Base-by-base conservation (phyloP, 2,113 vertebrate genomes). In the Takifugu flavidus region DNA sequence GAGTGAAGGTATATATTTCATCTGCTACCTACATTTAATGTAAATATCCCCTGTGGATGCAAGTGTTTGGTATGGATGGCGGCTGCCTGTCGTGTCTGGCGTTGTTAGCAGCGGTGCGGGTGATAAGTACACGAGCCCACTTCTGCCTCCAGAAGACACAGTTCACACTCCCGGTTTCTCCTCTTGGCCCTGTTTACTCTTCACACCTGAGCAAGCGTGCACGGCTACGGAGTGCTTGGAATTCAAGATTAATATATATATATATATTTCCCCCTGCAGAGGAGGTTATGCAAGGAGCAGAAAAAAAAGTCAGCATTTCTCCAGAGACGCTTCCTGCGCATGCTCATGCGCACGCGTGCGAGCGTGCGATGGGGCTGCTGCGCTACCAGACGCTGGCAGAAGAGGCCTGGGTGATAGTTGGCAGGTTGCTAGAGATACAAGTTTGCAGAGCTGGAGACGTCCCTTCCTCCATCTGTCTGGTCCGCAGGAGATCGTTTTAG, bases 161-260 rank as follows among this genome's bases (percentile, higher is more conserved):
- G 71, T 78, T 74, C 67, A 65, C 65, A 68, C 70, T 53, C 51
- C 59, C 28, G 62, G 72, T 65, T 55, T 53, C 76, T 84, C 44
- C 13, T 66, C 62, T 78, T 62, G 64, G 69, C 51, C 71, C 67
- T 67, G 69, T 88, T 80, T 79, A 79, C 72, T 72, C 67, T 67
- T 77, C 82, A 83, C 75, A 89, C 81, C 83, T 79, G 70, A 82
- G 70, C 75, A 69, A 55, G 70, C 83, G 56, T 59, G 79, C 80
- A 87, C 86, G 88, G 61, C 75, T 60, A 62, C 68, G 55, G 65
- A 77, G 83, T 45, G 76, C 62, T 79, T 20, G 20, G 20, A 20
- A 20, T 20, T 20, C 70, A 76, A 67, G 59, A 84, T 91, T 74
- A 86, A 88, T 89, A 88, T 88, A 86, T 77, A 20, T 20, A 20